Conservation (phyloP, 2,797 vertebrate species). For the Amblyopsis hoosieri region DNA sequence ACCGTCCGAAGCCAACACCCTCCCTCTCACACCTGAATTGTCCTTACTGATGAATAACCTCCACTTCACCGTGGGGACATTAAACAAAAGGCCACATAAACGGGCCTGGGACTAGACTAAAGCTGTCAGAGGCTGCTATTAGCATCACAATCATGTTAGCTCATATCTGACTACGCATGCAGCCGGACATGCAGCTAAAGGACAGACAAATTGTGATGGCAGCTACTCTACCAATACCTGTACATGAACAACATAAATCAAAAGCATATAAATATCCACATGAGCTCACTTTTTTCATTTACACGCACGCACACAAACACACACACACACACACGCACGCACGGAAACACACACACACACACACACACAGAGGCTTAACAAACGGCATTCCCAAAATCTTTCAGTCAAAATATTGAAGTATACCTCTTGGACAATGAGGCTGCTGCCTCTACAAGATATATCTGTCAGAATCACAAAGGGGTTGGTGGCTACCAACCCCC, state of each 20-base stretch:
- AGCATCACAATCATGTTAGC: constrained; percentile 48
- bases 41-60: constrained; percentile 16
- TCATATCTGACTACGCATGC: constrained; percentile 19
- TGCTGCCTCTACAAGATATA: constrained; percentile 15
- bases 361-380: constrained; percentile 10
- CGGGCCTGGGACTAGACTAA: constrained; percentile 26
- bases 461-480: constrained; percentile 42
- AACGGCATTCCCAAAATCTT: constrained; percentile 18
- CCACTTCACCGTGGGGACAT: constrained; percentile 7
- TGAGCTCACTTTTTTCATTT: neutral
- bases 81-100: constrained; percentile 27
- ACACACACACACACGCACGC: neutral
- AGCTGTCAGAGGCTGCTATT: constrained; percentile 36
- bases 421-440: constrained; percentile 29
- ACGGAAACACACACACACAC: neutral
- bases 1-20: neutral
- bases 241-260: neutral
- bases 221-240: too few species aligned
- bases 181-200: neutral
- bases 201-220: neutral
- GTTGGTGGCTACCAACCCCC: constrained; percentile 7
- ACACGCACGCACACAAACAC: neutral
- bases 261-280: neutral
- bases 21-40: constrained; percentile 3
- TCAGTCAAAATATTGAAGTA: constrained; percentile 39